Evolutionary conservation across 1,140 invertebrate genomes (phyloP).

Genomic region (Nasonia longicornis): DNA sequence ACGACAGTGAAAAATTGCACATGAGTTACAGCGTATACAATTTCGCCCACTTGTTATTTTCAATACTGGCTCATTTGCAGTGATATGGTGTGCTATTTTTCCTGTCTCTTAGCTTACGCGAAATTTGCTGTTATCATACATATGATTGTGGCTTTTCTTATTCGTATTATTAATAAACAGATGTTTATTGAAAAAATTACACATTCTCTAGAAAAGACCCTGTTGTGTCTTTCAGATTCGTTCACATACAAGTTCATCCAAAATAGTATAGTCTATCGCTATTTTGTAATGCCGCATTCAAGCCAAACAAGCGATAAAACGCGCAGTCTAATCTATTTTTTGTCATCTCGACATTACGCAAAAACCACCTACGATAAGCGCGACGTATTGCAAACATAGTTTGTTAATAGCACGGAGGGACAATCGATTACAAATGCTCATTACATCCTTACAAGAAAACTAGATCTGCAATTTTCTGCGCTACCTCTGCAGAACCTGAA

Average conservation of each 20-base stretch:
- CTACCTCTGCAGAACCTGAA: background rate
- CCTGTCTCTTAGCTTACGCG: background rate
- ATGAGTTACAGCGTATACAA: background rate
- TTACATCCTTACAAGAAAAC: constrained; percentile 1
- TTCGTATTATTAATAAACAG: background rate
- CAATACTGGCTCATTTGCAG: background rate
- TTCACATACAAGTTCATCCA: background rate
- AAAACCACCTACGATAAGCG: background rate
- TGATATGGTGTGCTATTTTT: constrained; percentile 26
- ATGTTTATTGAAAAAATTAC: background rate
- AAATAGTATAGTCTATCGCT: background rate
- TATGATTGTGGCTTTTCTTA: background rate
- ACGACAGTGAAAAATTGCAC: constrained; percentile 8
- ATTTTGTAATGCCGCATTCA: background rate
- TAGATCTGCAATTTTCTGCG: constrained; percentile 27
- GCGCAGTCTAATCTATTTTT: background rate
- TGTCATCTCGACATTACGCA: background rate
- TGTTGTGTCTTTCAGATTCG: background rate
- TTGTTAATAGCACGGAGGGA: background rate
- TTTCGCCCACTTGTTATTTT: constrained; percentile 27
- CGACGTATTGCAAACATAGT: constrained; percentile 2
- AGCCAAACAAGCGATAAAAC: background rate
- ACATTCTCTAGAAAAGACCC: background rate
- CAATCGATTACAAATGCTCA: constrained; percentile 30
- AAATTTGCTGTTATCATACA: background rate